Evolutionary conservation across 2,113 vertebrate genomes (phyloP), one percentile per base, ranked within the genome.

Genomic region (Laterallus jamaicensis): DNA sequence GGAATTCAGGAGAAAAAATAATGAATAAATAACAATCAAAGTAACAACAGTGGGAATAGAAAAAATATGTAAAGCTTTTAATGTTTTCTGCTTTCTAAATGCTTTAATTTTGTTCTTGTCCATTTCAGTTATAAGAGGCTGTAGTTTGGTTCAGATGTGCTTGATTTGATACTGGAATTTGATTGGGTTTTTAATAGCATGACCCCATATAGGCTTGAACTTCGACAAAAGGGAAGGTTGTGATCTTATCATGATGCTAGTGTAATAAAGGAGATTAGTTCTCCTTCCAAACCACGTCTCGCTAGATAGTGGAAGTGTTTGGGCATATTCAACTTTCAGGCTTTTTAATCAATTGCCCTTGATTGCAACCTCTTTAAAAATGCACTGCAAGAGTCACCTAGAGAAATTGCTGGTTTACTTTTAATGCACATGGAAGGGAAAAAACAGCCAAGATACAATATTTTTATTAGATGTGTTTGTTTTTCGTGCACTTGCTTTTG

Each of bases 141-240:
- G 55, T 85, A 59, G 80, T 97, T 82, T 92, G 71, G 22, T 82
- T 92, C 85, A 92, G 91, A 86, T 88, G 49, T 52, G 56, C 52
- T 64, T 86, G 17, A 59, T 93, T 54, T 78, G 76, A 55, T 88
- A 60, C 32, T 90, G 55, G 50, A 64, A 73, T 79, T 89, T 86
- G 40, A 58, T 40, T 69, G 37, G 7, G 29, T 49, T 93, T 90
- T 93, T 90, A 80, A 55, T 63, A 85, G 78, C 55, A 14, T 88
- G 68, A 74, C 56, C 67, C 63, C 59, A 22, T 32, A 75, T 56
- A 88, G 39, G 29, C 56, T 83, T 83, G 75, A 91, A 74, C 79
- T 83, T 90, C 0, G 0, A 55, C 64, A 42, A 35, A 74, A 91
- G 59, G 22, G 58, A 56, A 85, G 47, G 79, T 21, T 88, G 63